A percentile compares a stretch with the other conserved stretches of the same genome.
These are phyloP conservation scores for Luehdorfia chinensis DNA, from an alignment of 1,140 invertebrate species.

Conservation along the genomic window DNA sequence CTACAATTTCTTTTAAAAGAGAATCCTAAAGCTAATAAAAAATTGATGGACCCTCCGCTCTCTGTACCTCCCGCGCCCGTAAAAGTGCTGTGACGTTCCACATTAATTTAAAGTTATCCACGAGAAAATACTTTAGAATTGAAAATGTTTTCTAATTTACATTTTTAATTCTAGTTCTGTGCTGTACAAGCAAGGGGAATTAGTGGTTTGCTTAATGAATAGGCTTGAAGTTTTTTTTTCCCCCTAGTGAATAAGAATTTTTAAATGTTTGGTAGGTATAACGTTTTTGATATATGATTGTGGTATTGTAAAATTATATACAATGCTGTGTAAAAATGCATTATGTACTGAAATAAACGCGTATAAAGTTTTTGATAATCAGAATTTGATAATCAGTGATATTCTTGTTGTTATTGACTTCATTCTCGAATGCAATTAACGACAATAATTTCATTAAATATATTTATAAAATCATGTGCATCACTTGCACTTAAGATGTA, in stretches of 20 bases:
- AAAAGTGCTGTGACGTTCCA: slow-evolving; percentile 47
- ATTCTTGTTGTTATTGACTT: no score
- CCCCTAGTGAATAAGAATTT: slow-evolving; percentile 8
- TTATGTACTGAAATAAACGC: no score
- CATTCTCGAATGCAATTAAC: no score
- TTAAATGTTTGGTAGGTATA: no score
- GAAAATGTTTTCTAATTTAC: slow-evolving; percentile 54
- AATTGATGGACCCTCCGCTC: slow-evolving; percentile 43
- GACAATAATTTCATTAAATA: no score
- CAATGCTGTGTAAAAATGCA: slow-evolving; percentile 1
- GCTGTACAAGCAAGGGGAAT: slow-evolving; percentile 37
- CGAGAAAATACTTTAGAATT: slow-evolving; percentile 55
- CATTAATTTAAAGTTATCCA: slow-evolving; percentile 65
- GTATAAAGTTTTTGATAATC: no score
- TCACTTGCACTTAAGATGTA: no score
- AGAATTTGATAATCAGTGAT: no score
- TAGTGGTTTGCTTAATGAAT: slow-evolving; percentile 35
- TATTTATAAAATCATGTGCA: no score
- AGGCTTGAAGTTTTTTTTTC: slow-evolving; percentile 16
- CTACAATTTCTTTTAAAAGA: slow-evolving; percentile 28
- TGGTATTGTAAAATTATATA: slow-evolving; percentile 1
- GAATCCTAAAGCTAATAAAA: slow-evolving; percentile 54
- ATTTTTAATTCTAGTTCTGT: slow-evolving; percentile 54
- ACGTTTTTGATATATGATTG: slow-evolving; percentile 1
- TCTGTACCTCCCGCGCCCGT: slow-evolving; percentile 23